Conservation (phyloP, 2,113 vertebrate genomes). For the Psilopogon haemacephalus region DNA sequence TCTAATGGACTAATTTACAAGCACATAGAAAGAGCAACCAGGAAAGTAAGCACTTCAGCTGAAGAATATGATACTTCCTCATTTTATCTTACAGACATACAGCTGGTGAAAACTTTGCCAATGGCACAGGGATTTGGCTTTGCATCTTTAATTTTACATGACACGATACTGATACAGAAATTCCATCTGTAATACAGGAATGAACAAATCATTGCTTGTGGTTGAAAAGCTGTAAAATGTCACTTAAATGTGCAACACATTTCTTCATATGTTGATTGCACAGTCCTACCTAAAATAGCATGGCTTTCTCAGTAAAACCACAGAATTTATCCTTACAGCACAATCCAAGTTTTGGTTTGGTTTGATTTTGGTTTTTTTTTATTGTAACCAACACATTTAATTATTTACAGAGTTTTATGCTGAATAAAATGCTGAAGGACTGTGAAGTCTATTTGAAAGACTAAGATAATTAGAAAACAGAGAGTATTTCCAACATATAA, state of each 20-base stretch:
- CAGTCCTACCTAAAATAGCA: conserved; percentile 10
- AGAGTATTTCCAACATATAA: neutral
- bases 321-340: conserved; percentile 23
- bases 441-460: conserved; percentile 9
- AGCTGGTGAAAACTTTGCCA: neutral
- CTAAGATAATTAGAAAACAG: neutral
- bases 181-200: neutral
- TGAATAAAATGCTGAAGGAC: neutral
- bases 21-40: neutral
- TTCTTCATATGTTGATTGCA: conserved; percentile 4
- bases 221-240: neutral
- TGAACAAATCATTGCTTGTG: neutral
- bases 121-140: neutral
- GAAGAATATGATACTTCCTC: neutral
- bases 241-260: neutral
- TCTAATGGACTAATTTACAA: neutral
- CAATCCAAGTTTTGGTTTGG: neutral
- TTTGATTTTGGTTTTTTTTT: neutral
- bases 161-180: neutral
- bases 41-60: neutral
- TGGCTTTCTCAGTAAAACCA: conserved; percentile 30
- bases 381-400: conserved; percentile 42
- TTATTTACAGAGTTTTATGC: conserved; percentile 25
- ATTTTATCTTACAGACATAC: neutral
- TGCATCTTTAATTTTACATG: neutral